phyloP scores from a whole-genome alignment of 2,888 invertebrate genomes.

The Ophion costatus region DNA sequence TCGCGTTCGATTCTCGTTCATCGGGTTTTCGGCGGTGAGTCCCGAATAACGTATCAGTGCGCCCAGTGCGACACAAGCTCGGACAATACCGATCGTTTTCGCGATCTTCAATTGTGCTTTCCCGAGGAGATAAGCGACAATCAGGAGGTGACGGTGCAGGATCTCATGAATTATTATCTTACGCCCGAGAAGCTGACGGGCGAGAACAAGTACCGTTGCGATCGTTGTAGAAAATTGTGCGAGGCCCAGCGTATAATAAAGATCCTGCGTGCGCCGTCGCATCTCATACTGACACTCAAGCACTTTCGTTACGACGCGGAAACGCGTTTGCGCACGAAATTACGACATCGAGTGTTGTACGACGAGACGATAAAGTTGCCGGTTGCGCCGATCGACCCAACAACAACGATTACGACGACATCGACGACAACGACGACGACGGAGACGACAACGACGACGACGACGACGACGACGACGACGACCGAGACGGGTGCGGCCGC shows the following conservation, averaged over 20 bases:
- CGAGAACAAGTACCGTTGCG: slow-evolving; percentile 93
- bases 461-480: background rate
- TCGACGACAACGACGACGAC: background rate
- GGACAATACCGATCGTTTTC: slow-evolving; percentile 90
- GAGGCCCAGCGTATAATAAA: slow-evolving; percentile 90
- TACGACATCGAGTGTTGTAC: slow-evolving; percentile 88
- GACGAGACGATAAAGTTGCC: slow-evolving; percentile 85
- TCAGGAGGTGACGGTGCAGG: slow-evolving; percentile 88
- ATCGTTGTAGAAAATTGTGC: slow-evolving; percentile 89
- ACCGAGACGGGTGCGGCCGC: slow-evolving; percentile 48
- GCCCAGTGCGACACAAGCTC: slow-evolving; percentile 89
- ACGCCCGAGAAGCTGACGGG: slow-evolving; percentile 91
- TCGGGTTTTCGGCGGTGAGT: slow-evolving; percentile 90
- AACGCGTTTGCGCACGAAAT: slow-evolving; percentile 90
- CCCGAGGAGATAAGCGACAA: slow-evolving; percentile 84
- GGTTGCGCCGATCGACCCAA: slow-evolving; percentile 74
- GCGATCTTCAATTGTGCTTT: slow-evolving; percentile 92
- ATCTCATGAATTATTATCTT: slow-evolving; percentile 91
- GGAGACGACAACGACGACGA: background rate
- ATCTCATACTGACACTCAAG: slow-evolving; percentile 92
- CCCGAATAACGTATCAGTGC: slow-evolving; percentile 90
- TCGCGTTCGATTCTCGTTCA: slow-evolving; percentile 85
- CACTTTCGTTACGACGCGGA: slow-evolving; percentile 91
- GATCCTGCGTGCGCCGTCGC: slow-evolving; percentile 90
- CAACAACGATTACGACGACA: background rate